Conservation (phyloP, 1,140 invertebrate species). For the Rhopalosiphum maidis region DNA sequence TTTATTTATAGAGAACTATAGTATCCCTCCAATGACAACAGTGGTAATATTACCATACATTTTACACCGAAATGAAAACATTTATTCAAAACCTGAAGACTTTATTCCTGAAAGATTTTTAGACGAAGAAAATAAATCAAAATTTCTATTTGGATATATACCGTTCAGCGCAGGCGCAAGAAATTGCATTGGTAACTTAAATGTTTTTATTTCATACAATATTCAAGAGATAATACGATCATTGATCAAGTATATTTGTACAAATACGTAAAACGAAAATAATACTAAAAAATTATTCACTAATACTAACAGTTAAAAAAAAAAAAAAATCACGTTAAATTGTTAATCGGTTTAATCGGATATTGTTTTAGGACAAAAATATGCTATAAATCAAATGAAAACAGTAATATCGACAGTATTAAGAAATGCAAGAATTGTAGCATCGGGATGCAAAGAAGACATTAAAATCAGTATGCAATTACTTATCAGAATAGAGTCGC, state of each 20-base stretch:
- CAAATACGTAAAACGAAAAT: not conserved
- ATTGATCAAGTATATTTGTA: not conserved
- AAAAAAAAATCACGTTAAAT: not conserved
- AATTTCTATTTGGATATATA: slow-evolving; percentile 69
- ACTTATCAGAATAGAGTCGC: not conserved
- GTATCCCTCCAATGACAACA: not conserved
- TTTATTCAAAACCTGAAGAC: slow-evolving; percentile 57
- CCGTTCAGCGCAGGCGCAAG: slow-evolving; percentile 80
- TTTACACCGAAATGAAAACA: slow-evolving; percentile 65
- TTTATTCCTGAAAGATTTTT: slow-evolving; percentile 59
- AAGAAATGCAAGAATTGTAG: slow-evolving; percentile 66
- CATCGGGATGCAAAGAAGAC: slow-evolving; percentile 35
- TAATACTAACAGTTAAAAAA: not conserved
- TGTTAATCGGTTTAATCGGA: not conserved
- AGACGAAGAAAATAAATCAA: slow-evolving; percentile 60
- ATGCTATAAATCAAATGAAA: slow-evolving; percentile 70
- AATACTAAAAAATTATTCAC: not conserved
- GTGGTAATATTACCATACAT: slow-evolving; percentile 64
- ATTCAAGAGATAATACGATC: not conserved
- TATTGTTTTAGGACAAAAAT: slow-evolving; percentile 65
- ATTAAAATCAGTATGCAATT: not conserved
- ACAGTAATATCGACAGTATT: slow-evolving; percentile 66
- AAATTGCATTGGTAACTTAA: slow-evolving; percentile 73
- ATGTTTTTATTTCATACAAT: not conserved
- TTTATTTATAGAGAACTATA: not conserved